Evolutionary conservation across 2,113 vertebrate species (phyloP).

Genomic region (Orientallactaga bullata): DNA sequence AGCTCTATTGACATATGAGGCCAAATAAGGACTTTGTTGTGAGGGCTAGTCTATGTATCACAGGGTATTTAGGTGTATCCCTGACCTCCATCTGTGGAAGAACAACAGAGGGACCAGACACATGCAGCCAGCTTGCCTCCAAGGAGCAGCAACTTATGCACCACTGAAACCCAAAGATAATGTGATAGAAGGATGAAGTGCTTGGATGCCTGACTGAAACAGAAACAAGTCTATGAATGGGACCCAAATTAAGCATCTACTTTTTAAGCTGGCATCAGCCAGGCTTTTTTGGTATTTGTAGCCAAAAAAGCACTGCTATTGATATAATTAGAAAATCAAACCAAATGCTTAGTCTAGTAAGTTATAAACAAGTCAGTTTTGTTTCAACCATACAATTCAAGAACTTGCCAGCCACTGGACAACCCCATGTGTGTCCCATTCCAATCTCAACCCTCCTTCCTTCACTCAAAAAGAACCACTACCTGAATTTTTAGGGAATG

Average conservation of each 20-base stretch:
- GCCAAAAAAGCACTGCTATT: slow-evolving; percentile 12
- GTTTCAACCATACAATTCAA: background rate
- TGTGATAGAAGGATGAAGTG: background rate
- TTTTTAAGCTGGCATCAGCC: slow-evolving; percentile 15
- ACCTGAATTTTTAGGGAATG: background rate
- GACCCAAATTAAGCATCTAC: slow-evolving; percentile 42
- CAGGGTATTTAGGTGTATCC: background rate
- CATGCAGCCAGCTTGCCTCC: background rate
- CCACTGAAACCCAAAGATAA: slow-evolving; percentile 20
- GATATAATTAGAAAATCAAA: slow-evolving; percentile 53
- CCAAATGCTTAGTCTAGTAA: slow-evolving; percentile 43
- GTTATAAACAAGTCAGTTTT: slow-evolving; percentile 29
- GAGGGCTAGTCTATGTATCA: background rate
- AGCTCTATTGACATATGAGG: background rate
- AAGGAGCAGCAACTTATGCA: background rate
- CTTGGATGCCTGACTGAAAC: background rate
- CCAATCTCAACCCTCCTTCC: slow-evolving; percentile 38
- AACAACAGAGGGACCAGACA: background rate
- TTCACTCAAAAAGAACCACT: slow-evolving; percentile 15
- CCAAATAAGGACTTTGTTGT: background rate
- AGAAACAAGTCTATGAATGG: background rate
- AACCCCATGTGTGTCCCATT: background rate
- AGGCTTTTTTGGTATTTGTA: slow-evolving; percentile 49
- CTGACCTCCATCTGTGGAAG: background rate
- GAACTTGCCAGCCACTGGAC: background rate